Conservation (phyloP, 2,113 vertebrate species). For the Puffinus mauretanicus region DNA sequence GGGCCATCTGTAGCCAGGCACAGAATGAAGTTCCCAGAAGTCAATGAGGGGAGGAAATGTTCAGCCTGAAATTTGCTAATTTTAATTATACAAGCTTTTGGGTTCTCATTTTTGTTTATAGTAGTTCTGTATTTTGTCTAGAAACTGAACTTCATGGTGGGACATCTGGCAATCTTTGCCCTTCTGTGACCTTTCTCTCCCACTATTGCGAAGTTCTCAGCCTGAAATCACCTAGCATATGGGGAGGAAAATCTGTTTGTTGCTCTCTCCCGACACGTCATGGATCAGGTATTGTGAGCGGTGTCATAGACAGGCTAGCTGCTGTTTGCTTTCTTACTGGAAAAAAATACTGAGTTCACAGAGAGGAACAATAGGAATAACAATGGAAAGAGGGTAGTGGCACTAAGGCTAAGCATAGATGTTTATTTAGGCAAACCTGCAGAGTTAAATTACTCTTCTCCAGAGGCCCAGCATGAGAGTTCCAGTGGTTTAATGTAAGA, state of each 20-base stretch:
- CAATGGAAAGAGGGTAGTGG: not conserved
- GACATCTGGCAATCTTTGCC: not conserved
- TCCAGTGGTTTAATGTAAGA: not conserved
- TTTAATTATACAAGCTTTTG: not conserved
- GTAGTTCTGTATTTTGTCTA: not conserved
- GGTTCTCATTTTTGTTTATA: not conserved
- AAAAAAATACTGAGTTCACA: too few species aligned
- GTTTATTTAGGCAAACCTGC: not conserved
- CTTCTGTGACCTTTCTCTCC: not conserved
- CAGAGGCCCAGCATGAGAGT: not conserved
- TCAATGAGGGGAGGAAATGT: not conserved
- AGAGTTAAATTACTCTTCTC: not conserved
- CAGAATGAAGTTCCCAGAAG: not conserved
- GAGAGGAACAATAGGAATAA: not conserved
- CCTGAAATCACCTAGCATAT: not conserved
- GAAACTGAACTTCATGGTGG: not conserved
- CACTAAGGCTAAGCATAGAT: not conserved
- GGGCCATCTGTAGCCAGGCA: not conserved
- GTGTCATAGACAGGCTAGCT: not conserved
- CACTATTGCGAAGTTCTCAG: not conserved
- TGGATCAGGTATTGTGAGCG: not conserved
- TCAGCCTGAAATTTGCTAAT: not conserved
- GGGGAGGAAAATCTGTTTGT: not conserved
- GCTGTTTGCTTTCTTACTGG: not conserved
- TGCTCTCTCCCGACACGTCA: not conserved